Percentiles rank a stretch among this genome's conserved stretches.
Evolutionary conservation across 1,140 invertebrate species (phyloP).

Genomic region (Thereuonema tuberculata): DNA sequence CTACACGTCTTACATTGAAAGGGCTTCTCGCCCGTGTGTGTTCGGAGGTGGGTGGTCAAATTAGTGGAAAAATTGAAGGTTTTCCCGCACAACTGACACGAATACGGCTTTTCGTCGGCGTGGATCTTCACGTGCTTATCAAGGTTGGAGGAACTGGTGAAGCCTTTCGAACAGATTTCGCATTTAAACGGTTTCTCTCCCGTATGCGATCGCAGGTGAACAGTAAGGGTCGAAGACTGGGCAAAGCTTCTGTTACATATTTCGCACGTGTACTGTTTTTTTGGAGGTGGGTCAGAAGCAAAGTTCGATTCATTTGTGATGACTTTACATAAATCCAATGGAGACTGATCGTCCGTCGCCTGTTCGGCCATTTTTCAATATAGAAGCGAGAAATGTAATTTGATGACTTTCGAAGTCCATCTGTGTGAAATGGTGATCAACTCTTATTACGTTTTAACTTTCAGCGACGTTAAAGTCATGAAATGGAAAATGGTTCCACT

Average conservation of each 20-base stretch:
- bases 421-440: no score
- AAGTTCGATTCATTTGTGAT: no score
- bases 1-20: not conserved
- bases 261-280: not conserved
- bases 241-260: not conserved
- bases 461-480: no score
- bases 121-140: not conserved
- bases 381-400: no score
- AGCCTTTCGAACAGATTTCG: not conserved
- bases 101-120: not conserved
- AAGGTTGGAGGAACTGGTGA: not conserved
- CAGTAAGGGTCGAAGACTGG: not conserved
- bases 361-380: no score
- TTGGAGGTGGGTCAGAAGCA: no score
- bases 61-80: constrained; percentile 1
- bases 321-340: no score
- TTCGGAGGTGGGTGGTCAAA: constrained; percentile 10
- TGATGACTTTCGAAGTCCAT: no score
- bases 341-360: no score
- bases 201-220: not conserved
- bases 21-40: not conserved
- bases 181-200: not conserved
- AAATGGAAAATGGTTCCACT: no score
- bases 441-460: no score
- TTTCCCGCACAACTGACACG: not conserved